phyloP scores from a whole-genome alignment of 2,888 invertebrate genomes.

The Harmothoe impar region DNA sequence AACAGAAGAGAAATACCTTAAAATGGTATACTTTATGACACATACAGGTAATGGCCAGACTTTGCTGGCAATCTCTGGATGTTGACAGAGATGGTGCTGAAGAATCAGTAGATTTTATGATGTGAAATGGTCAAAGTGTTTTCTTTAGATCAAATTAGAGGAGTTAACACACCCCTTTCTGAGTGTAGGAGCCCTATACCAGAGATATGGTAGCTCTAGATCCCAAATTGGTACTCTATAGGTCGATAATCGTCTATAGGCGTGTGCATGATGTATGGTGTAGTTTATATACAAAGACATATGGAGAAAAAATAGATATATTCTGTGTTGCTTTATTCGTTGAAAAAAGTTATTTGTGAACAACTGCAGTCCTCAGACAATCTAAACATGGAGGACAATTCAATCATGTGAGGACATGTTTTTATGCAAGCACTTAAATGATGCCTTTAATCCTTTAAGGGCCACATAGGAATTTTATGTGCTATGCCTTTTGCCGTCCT shows the following conservation, averaged over 20 bases:
- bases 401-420: constrained; percentile 1
- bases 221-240: constrained; percentile 1
- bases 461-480: too few relatives aligned
- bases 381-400: not conserved
- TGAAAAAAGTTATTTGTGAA: not conserved
- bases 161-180: not conserved
- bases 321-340: not conserved
- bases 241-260: not conserved
- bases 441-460: too few relatives aligned
- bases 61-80: constrained; percentile 37
- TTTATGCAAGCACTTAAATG: not conserved
- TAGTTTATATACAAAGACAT: not conserved
- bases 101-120: constrained; percentile 1
- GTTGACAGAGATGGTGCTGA: not conserved
- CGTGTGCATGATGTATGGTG: not conserved
- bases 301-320: not conserved
- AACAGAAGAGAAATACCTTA: not conserved
- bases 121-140: not conserved
- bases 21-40: not conserved
- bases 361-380: not conserved
- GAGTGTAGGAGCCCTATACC: not conserved
- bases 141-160: not conserved
- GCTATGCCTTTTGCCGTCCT: too few relatives aligned
- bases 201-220: not conserved
- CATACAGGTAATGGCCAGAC: not conserved